Evolutionary conservation across 2,113 vertebrate genomes (phyloP).

Genomic region (Delphinapterus leucas): DNA sequence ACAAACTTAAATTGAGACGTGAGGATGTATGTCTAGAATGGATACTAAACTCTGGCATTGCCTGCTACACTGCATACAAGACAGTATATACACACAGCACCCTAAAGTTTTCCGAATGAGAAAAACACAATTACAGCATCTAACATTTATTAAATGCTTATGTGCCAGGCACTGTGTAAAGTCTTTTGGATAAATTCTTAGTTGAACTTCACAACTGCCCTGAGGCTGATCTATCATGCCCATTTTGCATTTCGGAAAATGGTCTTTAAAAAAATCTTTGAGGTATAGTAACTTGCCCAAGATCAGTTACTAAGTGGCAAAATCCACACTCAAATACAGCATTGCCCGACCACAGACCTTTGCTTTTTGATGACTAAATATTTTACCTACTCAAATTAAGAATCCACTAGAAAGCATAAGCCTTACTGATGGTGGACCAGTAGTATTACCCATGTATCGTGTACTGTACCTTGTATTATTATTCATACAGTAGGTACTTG

Average conservation of each 20-base stretch:
- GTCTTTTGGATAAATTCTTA: background rate
- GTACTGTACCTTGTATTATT: background rate
- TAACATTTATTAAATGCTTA: background rate
- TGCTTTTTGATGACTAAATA: background rate
- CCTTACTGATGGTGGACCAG: background rate
- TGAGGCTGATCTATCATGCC: background rate
- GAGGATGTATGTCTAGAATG: background rate
- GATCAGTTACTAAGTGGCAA: background rate
- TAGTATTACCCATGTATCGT: background rate
- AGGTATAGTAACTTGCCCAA: background rate
- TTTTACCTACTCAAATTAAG: background rate
- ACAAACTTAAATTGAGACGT: background rate
- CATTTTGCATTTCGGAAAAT: background rate
- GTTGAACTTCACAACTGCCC: background rate
- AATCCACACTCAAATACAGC: background rate
- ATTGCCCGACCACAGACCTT: background rate
- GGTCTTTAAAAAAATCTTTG: background rate
- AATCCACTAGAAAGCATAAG: background rate
- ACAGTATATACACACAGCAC: background rate
- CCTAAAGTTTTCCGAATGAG: background rate
- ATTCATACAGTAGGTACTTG: background rate
- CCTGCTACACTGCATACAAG: background rate
- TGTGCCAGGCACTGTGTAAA: background rate
- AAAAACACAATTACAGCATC: background rate
- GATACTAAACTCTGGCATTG: background rate